phyloP scores from a whole-genome alignment of 2,797 vertebrate species.

The Darevskia nairensis region DNA sequence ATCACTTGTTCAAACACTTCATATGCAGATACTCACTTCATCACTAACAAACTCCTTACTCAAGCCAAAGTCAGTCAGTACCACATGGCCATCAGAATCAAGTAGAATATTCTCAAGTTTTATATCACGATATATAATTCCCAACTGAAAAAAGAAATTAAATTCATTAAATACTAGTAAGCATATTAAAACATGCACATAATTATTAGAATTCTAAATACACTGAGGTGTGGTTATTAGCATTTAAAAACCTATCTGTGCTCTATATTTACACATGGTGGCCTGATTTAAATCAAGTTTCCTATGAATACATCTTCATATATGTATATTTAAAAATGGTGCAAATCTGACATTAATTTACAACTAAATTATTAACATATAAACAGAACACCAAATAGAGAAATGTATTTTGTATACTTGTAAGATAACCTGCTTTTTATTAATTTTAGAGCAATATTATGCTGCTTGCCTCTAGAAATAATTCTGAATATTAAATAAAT shows the following conservation, averaged over 20 bases:
- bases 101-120: constrained; percentile 98
- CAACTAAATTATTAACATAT: too few relatives aligned
- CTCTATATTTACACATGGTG: too few relatives aligned
- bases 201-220: not conserved
- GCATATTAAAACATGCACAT: not conserved
- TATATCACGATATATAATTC: constrained; percentile 97
- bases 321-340: too few relatives aligned
- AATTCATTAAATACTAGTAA: not conserved
- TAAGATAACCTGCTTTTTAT: too few relatives aligned
- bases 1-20: constrained; percentile 14
- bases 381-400: too few relatives aligned
- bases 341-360: too few relatives aligned
- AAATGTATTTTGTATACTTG: too few relatives aligned
- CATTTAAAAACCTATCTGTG: not conserved
- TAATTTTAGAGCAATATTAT: too few relatives aligned
- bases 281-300: too few relatives aligned
- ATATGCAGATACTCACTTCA: constrained; percentile 84
- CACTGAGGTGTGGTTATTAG: not conserved
- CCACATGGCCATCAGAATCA: constrained; percentile 94
- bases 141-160: constrained; percentile 83
- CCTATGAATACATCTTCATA: too few relatives aligned
- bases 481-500: too few relatives aligned
- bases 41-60: constrained; percentile 97
- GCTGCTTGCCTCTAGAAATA: too few relatives aligned
- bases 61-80: constrained; percentile 97